Conservation (phyloP, 23 tunicate species). For the Oikopleura dioica region DNA sequence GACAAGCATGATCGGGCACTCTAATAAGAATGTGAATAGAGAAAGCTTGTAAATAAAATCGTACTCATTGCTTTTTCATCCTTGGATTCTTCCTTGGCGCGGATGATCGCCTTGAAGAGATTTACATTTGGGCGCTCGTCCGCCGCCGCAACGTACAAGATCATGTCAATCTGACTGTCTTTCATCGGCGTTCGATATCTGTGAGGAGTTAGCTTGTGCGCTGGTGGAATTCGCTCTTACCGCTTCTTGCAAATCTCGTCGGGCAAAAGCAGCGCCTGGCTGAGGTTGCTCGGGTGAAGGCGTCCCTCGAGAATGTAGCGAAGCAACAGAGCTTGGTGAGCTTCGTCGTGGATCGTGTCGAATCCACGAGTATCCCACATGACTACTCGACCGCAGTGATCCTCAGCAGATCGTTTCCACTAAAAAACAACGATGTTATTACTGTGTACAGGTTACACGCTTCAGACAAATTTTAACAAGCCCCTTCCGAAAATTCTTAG, state of each 20-base stretch:
- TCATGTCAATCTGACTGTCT: slow-evolving; percentile 58
- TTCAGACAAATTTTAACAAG: too few species aligned
- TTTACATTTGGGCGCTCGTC: slow-evolving; percentile 15
- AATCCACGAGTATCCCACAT: slow-evolving; percentile 96
- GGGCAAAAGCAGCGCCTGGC: slow-evolving; percentile 69
- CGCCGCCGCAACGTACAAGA: slow-evolving; percentile 46
- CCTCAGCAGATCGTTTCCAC: slow-evolving; percentile 12
- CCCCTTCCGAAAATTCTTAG: too few species aligned
- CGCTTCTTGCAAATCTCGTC: slow-evolving; percentile 84
- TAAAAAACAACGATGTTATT: too few species aligned
- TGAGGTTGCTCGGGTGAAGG: slow-evolving; percentile 73
- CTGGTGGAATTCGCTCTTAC: too few species aligned
- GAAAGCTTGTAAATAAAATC: not conserved
- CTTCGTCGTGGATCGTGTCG: slow-evolving; percentile 61
- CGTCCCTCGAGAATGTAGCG: slow-evolving; percentile 89
- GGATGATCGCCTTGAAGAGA: slow-evolving; percentile 3
- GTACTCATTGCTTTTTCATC: slow-evolving; percentile 8
- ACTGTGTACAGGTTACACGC: too few species aligned
- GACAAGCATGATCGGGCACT: slow-evolving; percentile 39
- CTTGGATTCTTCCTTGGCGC: slow-evolving; percentile 9
- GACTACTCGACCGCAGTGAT: slow-evolving; percentile 53
- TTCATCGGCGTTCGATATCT: slow-evolving; percentile 2
- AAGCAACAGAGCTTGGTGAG: slow-evolving; percentile 57
- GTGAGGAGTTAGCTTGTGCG: too few species aligned
- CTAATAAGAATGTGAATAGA: slow-evolving; percentile 17